Conservation (phyloP, 2,113 vertebrate species). For the Lonchura striata region DNA sequence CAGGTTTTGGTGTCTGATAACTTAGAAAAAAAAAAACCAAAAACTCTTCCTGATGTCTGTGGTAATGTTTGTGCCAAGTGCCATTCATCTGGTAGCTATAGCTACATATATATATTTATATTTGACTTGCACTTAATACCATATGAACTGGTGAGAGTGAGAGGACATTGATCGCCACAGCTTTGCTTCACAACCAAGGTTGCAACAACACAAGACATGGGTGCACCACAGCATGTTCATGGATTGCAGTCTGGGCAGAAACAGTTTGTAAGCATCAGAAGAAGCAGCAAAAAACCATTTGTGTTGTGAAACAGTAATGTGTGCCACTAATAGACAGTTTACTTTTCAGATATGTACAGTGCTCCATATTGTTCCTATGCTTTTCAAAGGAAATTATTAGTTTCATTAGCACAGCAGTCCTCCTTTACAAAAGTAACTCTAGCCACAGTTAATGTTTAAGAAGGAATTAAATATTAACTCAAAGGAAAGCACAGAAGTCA, state of each 20-base stretch:
- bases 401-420: constrained; percentile 31
- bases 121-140: constrained; percentile 42
- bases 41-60: not conserved
- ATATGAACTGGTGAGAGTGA: not conserved
- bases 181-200: not conserved
- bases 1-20: not conserved
- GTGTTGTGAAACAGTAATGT: not conserved
- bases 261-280: constrained; percentile 10
- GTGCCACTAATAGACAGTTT: not conserved
- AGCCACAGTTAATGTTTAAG: constrained; percentile 63
- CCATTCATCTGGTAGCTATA: constrained; percentile 32
- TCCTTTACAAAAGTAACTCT: constrained; percentile 23
- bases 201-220: not conserved
- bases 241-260: not conserved
- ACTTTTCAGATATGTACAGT: constrained; percentile 8
- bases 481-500: constrained; percentile 7
- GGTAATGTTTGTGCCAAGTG: not conserved
- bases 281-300: not conserved
- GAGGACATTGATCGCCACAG: not conserved
- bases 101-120: constrained; percentile 18
- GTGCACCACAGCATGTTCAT: not conserved
- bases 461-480: constrained; percentile 67
- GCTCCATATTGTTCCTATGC: constrained; percentile 4
- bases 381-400: constrained; percentile 39
- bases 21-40: not conserved